Evolutionary conservation across 23 tunicate genomes (phyloP).

Genomic region (Ciona savignyi): DNA sequence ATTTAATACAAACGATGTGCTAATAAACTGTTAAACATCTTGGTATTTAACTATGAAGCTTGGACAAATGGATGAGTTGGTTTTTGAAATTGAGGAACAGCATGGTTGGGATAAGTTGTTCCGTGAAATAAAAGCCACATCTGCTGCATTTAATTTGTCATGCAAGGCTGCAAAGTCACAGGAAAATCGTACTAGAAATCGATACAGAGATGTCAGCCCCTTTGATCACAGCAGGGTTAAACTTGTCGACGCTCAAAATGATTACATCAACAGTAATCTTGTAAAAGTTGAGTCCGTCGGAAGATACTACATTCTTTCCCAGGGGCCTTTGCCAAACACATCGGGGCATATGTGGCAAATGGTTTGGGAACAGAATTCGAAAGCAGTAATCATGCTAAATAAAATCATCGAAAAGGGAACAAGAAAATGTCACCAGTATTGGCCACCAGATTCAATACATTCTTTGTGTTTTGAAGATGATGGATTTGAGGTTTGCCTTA

Average conservation of each 20-base stretch:
- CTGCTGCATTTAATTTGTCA: constrained; percentile 51
- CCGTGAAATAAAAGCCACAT: constrained; percentile 35
- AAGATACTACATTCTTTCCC: constrained; percentile 76
- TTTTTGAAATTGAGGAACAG: constrained; percentile 40
- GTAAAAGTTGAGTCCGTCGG: constrained; percentile 42
- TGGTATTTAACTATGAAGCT: background rate
- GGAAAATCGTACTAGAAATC: constrained; percentile 62
- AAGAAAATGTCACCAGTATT: constrained; percentile 80
- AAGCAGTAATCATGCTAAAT: constrained; percentile 89
- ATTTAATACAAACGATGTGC: background rate
- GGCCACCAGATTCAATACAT: constrained; percentile 48
- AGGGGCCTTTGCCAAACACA: constrained; percentile 86
- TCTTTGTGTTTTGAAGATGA: constrained; percentile 36
- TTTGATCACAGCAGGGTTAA: constrained; percentile 94
- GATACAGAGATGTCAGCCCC: constrained; percentile 92
- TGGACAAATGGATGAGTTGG: constrained; percentile 13
- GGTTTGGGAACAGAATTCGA: constrained; percentile 99
- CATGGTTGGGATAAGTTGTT: constrained; percentile 71
- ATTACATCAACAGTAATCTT: constrained; percentile 85
- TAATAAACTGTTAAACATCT: background rate
- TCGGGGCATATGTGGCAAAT: constrained; percentile 97
- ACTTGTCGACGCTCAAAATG: constrained; percentile 56
- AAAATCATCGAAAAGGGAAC: constrained; percentile 82
- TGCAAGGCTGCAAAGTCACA: constrained; percentile 61
- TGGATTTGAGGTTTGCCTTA: constrained; percentile 35